These are phyloP conservation scores for Myiotriccus ornatus DNA, from an alignment of 2,797 vertebrate species.

Conservation along the genomic window DNA sequence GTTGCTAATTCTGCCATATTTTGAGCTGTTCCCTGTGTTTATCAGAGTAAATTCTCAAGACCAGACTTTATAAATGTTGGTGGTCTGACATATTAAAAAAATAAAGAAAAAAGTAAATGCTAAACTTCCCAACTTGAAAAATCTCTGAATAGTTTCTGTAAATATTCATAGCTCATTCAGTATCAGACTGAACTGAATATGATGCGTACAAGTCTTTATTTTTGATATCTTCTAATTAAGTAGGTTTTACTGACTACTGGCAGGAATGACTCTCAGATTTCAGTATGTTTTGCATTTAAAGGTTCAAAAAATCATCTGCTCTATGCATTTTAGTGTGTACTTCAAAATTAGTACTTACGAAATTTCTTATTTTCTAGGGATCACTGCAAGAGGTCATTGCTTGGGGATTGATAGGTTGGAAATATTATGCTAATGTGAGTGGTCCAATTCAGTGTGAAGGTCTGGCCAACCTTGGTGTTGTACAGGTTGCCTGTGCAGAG, in stretches of 20 bases:
- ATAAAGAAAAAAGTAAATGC: background rate
- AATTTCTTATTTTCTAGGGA: constrained; percentile 77
- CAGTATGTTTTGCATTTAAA: background rate
- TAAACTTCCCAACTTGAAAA: background rate
- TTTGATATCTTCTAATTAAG: background rate
- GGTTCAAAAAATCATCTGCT: background rate
- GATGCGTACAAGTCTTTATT: background rate
- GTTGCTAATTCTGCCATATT: background rate
- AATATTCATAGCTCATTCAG: background rate
- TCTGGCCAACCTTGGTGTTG: constrained; percentile 89
- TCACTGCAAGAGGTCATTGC: constrained; percentile 94
- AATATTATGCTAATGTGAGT: constrained; percentile 92
- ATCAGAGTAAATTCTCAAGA: background rate
- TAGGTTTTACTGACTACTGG: background rate
- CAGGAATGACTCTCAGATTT: background rate
- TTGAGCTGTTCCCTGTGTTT: background rate
- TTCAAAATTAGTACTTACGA: background rate
- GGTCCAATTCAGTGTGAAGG: constrained; percentile 94
- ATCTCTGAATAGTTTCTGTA: background rate
- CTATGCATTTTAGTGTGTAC: background rate
- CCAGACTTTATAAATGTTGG: background rate
- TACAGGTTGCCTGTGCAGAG: constrained; percentile 94
- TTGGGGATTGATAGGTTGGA: constrained; percentile 98
- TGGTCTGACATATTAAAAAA: accelerated
- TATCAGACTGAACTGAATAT: background rate